Conservation (phyloP, 2,113 vertebrate genomes). For the Mystacornis crossleyi region DNA sequence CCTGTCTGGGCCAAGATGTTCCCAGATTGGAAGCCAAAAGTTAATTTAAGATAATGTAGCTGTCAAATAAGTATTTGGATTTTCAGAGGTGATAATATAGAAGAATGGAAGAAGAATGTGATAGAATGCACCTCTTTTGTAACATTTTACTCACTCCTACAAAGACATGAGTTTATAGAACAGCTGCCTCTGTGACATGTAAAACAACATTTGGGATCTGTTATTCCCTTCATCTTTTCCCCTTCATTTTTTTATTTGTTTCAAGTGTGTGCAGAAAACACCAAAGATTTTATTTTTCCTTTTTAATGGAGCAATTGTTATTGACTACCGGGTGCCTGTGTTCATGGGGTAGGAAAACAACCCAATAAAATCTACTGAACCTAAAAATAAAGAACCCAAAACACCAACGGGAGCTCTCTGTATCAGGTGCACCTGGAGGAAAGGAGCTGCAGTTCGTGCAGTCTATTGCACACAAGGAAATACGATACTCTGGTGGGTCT, state of each 20-base stretch:
- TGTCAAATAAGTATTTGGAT: not conserved
- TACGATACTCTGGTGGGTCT: not conserved
- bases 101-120: not conserved
- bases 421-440: not conserved
- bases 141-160: not conserved
- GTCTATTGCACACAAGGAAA: not conserved
- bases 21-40: not conserved
- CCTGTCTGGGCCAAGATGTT: not conserved
- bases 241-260: not conserved
- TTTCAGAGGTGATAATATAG: not conserved
- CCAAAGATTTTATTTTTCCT: constrained; percentile 31
- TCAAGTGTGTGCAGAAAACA: not conserved
- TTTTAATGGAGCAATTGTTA: constrained; percentile 3
- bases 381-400: constrained; percentile 35
- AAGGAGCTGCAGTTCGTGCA: not conserved
- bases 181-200: not conserved
- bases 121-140: not conserved
- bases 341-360: constrained; percentile 30
- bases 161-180: not conserved
- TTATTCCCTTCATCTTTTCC: constrained; percentile 5
- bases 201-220: constrained; percentile 10
- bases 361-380: constrained; percentile 31
- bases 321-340: constrained; percentile 18
- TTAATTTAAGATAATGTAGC: constrained; percentile 13
- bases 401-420: not conserved